Percentiles rank a stretch among this genome's conserved stretches.
These are phyloP conservation scores for Sebastes matsubarae DNA, from an alignment of 2,797 vertebrate genomes.

Conservation along the genomic window DNA sequence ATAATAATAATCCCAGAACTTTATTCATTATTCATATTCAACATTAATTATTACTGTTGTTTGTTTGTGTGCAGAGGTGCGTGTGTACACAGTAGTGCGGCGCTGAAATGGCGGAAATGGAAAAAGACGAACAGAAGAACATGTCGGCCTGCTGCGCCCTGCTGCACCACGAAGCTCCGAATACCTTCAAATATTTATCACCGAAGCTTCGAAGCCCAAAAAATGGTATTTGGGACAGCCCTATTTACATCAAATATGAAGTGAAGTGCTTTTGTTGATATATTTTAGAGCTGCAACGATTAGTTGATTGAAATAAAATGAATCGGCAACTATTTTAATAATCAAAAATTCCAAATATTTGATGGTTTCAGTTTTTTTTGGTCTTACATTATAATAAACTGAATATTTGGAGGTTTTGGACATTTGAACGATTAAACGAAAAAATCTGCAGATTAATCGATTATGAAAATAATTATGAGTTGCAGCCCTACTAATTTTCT, in stretches of 20 bases:
- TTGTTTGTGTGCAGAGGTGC: no score
- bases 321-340: not conserved
- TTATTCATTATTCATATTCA: no score
- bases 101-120: no score
- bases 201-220: no score
- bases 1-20: no score
- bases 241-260: constrained; percentile 4
- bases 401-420: not conserved
- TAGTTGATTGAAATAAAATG: not conserved
- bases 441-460: not conserved
- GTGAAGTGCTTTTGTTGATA: not conserved
- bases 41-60: no score
- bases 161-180: no score
- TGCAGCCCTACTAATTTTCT: not conserved
- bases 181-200: no score
- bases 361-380: not conserved
- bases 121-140: no score
- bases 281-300: not conserved
- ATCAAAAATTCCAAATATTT: not conserved
- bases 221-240: not conserved
- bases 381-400: not conserved
- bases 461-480: not conserved
- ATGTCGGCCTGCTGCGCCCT: no score
- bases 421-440: not conserved
- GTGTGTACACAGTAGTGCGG: no score